Evolutionary conservation across 2,797 vertebrate genomes (phyloP).

Genomic region (Salarias fasciatus): DNA sequence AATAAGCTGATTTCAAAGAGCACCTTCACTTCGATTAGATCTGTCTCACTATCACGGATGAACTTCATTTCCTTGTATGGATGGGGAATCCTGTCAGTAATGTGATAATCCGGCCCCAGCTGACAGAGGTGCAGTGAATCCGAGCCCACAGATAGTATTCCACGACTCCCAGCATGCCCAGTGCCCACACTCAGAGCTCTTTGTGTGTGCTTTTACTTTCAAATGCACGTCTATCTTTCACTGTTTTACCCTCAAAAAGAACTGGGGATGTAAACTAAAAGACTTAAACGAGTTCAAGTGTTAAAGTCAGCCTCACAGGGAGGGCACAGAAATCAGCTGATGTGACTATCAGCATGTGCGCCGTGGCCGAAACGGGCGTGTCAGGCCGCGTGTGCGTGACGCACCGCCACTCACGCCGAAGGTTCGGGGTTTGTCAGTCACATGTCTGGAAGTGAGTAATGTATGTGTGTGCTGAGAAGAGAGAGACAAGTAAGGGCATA

Average conservation of each 20-base stretch:
- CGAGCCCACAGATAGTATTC: constrained; percentile 4
- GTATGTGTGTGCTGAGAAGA: constrained; percentile 22
- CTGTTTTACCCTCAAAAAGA: too few species aligned
- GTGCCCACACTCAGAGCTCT: not conserved
- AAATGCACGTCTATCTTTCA: too few species aligned
- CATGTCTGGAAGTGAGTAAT: constrained; percentile 76
- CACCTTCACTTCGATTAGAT: constrained; percentile 50
- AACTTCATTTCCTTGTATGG: constrained; percentile 58
- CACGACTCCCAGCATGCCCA: constrained; percentile 17
- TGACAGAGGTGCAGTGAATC: constrained; percentile 14
- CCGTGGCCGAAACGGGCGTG: constrained; percentile 47
- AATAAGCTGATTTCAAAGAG: constrained; percentile 57
- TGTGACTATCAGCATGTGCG: constrained; percentile 60
- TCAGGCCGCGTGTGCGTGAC: constrained; percentile 47
- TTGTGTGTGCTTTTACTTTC: not conserved
- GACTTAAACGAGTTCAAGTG: too few species aligned
- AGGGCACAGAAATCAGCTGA: constrained; percentile 69
- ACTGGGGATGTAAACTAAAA: too few species aligned
- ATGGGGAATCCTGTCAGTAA: constrained; percentile 63
- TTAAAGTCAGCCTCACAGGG: too few species aligned
- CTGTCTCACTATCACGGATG: constrained; percentile 52
- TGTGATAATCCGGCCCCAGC: constrained; percentile 55
- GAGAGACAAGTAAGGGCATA: constrained; percentile 71
- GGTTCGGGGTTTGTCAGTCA: constrained; percentile 66
- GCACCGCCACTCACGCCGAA: constrained; percentile 44